These are phyloP conservation scores for Notospermus geniculatus DNA, from an alignment of 1,140 invertebrate species.

Conservation along the genomic window DNA sequence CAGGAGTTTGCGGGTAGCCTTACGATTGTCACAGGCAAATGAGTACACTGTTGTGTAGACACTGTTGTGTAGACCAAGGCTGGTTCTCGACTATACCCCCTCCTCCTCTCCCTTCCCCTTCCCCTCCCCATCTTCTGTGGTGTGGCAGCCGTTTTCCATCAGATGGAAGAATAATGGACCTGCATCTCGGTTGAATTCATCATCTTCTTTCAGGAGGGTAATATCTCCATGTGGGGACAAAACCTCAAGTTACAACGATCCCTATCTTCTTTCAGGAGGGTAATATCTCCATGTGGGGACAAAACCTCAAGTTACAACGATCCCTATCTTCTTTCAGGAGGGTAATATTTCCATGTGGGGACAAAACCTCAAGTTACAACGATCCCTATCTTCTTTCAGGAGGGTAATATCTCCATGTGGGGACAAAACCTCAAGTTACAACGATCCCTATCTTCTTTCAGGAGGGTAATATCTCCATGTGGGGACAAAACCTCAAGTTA, in stretches of 20 bases:
- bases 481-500: constrained; percentile 44
- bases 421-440: constrained; percentile 44
- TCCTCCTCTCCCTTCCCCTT: constrained; percentile 6
- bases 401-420: constrained; percentile 52
- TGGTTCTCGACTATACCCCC: not conserved
- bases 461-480: constrained; percentile 52
- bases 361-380: constrained; percentile 41
- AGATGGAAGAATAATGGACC: too few relatives aligned
- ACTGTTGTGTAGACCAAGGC: not conserved
- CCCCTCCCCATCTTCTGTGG: not conserved
- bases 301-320: constrained; percentile 42
- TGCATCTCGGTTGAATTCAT: too few relatives aligned
- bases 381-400: constrained; percentile 35
- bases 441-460: constrained; percentile 32
- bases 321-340: constrained; percentile 55
- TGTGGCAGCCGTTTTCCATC: not conserved
- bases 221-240: constrained; percentile 46
- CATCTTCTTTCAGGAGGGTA: constrained; percentile 50
- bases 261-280: constrained; percentile 52
- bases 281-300: constrained; percentile 46
- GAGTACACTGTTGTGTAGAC: not conserved
- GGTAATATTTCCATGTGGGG: constrained; percentile 51
- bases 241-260: constrained; percentile 44
- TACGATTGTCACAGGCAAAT: too few relatives aligned
- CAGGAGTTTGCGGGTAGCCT: too few relatives aligned